A percentile compares a stretch with the other conserved stretches of the same genome.
These are phyloP conservation scores for Henicopernis longicauda DNA, from an alignment of 2,113 vertebrate species.

Conservation along the genomic window DNA sequence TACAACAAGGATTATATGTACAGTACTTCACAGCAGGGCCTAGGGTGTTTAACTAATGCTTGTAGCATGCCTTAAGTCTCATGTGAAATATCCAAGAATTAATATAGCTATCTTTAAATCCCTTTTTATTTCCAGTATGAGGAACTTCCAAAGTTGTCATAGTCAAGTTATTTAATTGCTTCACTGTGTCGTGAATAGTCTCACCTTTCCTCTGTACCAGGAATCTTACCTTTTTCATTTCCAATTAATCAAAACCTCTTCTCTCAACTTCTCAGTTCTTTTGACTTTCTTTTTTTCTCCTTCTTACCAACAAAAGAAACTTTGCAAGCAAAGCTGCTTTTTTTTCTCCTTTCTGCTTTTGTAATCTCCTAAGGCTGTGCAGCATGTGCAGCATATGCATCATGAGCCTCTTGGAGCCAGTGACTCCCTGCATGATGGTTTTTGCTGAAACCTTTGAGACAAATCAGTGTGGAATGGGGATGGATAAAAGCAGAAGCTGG, in stretches of 20 bases:
- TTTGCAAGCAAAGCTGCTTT: conserved; percentile 14
- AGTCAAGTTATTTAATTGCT: not conserved
- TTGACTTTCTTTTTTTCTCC: not conserved
- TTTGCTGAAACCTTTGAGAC: conserved; percentile 34
- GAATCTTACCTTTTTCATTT: not conserved
- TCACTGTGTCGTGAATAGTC: not conserved
- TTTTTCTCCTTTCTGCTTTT: not conserved
- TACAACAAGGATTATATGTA: not conserved
- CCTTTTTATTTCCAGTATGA: not conserved
- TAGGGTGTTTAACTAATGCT: not conserved
- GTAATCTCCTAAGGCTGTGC: not conserved
- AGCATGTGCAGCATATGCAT: not conserved
- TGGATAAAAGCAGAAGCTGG: conserved; percentile 32
- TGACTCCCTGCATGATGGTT: not conserved
- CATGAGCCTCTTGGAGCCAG: not conserved
- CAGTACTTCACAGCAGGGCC: not conserved
- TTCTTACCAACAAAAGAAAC: not conserved
- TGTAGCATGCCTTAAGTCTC: not conserved
- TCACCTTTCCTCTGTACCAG: not conserved
- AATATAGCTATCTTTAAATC: not conserved
- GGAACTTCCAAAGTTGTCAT: not conserved
- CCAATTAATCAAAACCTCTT: not conserved
- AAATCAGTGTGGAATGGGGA: conserved; percentile 30
- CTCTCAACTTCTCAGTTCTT: not conserved
- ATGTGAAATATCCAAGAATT: not conserved